Evolutionary conservation across 2,113 vertebrate species (phyloP), one percentile per base, ranked within the genome.

Genomic region (Rhea pennata): DNA sequence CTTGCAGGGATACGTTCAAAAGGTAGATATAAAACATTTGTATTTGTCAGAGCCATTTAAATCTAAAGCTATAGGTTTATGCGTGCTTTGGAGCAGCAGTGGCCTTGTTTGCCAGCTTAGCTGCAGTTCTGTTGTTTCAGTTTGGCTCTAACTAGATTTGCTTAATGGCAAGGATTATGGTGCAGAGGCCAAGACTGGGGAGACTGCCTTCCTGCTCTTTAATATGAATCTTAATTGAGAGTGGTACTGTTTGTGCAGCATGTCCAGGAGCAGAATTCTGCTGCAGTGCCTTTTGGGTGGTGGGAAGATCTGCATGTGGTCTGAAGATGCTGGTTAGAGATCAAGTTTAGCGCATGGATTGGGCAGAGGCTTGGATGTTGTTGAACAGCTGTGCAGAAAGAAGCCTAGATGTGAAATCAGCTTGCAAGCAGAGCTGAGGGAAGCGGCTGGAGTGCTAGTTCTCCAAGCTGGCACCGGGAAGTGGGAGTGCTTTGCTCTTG

Each of bases 241-340:
- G 65, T 0, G 0, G 7, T 89, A 16, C 7, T 0, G 0, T 65
- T 85, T 67, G 70, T 46, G 91, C 61, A 29, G 56, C 44, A 2
- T 66, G n/a, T 62, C 90, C 4, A 3, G 65, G 82, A 59, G 74
- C 69, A 22, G 80, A 58, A 39, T 24, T 78, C 33, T 85, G 50
- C 76, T 86, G 82, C 75, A 29, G 67, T 83, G 74, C 40, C 11
- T 80, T 62, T 83, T 76, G 81, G 58, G 42, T 74, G 75, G 16
- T 0, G 0, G 61, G 56, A 8, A 24, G 40, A 46, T 31, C 22
- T 69, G 22, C 19, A 33, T 21, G 74, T 0, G 1, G 33, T 58
- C 58, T 73, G 58, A 8, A 9, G 72, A 31, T 10, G 6, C 31
- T 46, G n/a, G 5, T 50, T 26, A 5, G 12, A 4, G 7, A 19